phyloP scores from a whole-genome alignment of 1,140 invertebrate genomes.

The Ericerus pela region DNA sequence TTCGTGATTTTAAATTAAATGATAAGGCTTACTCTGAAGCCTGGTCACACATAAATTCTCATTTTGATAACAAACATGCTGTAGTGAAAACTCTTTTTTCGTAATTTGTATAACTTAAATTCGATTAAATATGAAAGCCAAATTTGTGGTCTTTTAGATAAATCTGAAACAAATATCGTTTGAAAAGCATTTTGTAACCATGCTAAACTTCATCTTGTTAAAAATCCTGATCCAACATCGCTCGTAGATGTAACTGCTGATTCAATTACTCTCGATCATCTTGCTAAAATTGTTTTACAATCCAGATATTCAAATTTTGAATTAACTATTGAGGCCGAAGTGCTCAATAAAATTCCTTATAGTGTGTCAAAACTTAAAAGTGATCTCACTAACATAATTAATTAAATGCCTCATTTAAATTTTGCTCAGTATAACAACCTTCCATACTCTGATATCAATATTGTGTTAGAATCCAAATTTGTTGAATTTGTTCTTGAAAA shows the following conservation, averaged over 20 bases:
- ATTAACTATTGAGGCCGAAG: not conserved
- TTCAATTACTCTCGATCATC: not conserved
- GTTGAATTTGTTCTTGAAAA: not conserved
- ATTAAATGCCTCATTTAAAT: not conserved
- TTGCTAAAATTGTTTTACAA: not conserved
- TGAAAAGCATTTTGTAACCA: too few relatives aligned
- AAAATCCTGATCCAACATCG: not conserved
- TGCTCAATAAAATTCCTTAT: not conserved
- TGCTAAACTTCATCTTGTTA: too few relatives aligned
- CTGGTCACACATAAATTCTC: too few relatives aligned
- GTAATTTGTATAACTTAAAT: too few relatives aligned
- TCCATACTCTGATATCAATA: not conserved
- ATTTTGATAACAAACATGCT: too few relatives aligned
- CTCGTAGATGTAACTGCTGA: not conserved
- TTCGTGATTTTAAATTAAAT: too few relatives aligned
- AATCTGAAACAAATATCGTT: too few relatives aligned
- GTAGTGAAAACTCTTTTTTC: too few relatives aligned
- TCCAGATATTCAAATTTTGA: not conserved
- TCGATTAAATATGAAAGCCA: too few relatives aligned
- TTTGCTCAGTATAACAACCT: not conserved
- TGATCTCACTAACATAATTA: not conserved
- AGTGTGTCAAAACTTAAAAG: not conserved
- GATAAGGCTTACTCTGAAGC: too few relatives aligned
- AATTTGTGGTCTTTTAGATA: too few relatives aligned
- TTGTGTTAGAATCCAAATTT: not conserved